Evolutionary conservation across 2,888 invertebrate genomes (phyloP), one percentile per base, ranked within the genome.

Genomic region (Caenorhabditis parvicauda): DNA sequence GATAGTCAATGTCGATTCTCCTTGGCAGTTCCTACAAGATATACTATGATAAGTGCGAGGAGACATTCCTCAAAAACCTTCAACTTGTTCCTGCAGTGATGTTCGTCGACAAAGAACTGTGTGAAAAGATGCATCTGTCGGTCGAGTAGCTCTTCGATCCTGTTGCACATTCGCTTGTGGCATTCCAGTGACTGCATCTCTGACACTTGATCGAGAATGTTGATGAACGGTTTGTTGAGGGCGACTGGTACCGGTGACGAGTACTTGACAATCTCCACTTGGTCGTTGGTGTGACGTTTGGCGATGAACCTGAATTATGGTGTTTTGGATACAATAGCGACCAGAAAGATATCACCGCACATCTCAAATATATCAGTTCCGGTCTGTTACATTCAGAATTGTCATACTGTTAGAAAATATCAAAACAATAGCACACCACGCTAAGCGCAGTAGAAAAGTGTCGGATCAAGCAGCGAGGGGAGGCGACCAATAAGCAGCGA

Each of bases 191-290:
- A 68, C 44, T 78, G 78, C 60, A 74, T 70, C 35, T 70, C 71
- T 4, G 74, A 67, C 0, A 78, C 77, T 59, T 80, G 80, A 59
- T 80, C 80, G 44, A 82, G 60, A 49, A 82, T 74, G 55, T 79
- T 77, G 57, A 82, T 81, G 42, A 81, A 75, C 19, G 82, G 82
- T 46, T 79, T 77, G 64, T 82, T 82, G 42, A 82, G 70, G 35
- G 72, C 62, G 6, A 80, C 70, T 3, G 72, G 62, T 28, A 70
- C 69, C 1, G 80, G 80, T 5, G 71, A 64, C 21, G 74, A 73
- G 43, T 68, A 66, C 54, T 80, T 80, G 25, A 80, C 80, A 17
- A 80, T 70, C 51, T 80, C 80, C 12, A 68, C 51, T 46, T 53
- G 54, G 48, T 66, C 60, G n/a, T 58, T 41, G 43, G 48, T 44